A percentile compares a stretch with the other conserved stretches of the same genome.
Evolutionary conservation across 92 coral and sea anemone genomes (phyloP).

Genomic region (Plumapathes pennacea): DNA sequence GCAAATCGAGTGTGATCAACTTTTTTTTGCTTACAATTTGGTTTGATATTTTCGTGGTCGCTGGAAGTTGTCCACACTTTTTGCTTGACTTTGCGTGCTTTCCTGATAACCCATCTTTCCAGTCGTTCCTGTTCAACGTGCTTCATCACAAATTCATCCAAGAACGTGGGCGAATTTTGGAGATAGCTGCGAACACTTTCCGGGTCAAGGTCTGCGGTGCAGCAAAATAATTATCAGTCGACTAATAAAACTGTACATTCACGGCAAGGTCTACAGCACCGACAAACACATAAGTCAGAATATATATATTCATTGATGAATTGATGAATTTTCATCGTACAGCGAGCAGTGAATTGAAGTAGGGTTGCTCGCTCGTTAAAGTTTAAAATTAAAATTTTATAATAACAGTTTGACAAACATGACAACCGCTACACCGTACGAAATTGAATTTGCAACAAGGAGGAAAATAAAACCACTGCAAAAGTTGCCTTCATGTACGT

Average conservation of each 20-base stretch:
- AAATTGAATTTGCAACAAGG: too few species aligned
- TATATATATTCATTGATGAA: too few species aligned
- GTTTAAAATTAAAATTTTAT: neutral
- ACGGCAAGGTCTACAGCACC: too few species aligned
- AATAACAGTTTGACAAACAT: too few species aligned
- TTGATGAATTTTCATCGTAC: too few species aligned
- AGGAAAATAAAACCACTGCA: too few species aligned
- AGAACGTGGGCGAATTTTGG: constrained; percentile 79
- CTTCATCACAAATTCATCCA: constrained; percentile 91
- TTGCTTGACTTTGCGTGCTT: constrained; percentile 86
- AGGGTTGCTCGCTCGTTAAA: too few species aligned
- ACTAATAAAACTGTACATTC: neutral
- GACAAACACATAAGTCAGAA: too few species aligned
- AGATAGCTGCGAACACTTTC: constrained; percentile 76
- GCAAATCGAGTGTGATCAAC: neutral
- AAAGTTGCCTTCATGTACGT: neutral
- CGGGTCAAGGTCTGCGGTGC: constrained; percentile 60
- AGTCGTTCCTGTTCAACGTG: constrained; percentile 86
- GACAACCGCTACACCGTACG: too few species aligned
- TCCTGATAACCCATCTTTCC: constrained; percentile 92
- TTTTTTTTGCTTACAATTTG: constrained; percentile 48
- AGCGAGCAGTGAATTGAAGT: too few species aligned
- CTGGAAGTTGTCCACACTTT: constrained; percentile 49
- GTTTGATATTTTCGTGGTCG: constrained; percentile 66
- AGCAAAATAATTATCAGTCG: neutral